Conservation (phyloP, 2,888 invertebrate species). For the Eudemis profundana region DNA sequence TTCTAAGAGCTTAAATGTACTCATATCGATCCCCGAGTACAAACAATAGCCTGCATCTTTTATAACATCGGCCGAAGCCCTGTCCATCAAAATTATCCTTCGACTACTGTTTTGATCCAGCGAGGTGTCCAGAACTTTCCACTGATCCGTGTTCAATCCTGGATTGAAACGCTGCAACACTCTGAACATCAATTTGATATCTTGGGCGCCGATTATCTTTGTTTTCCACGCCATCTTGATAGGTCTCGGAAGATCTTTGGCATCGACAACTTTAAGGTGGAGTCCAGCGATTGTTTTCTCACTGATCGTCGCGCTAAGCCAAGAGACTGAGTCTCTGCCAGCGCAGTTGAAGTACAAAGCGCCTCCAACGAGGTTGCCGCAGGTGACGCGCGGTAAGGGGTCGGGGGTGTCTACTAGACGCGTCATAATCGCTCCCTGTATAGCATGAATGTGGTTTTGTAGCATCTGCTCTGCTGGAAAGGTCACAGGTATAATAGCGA, state of each 20-base stretch:
- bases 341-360: slow-evolving; percentile 1
- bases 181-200: not conserved
- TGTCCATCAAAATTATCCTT: slow-evolving; percentile 12
- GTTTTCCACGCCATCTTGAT: slow-evolving; percentile 27
- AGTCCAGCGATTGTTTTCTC: not conserved
- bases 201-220: not conserved
- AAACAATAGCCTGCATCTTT: slow-evolving; percentile 6
- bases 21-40: slow-evolving; percentile 12
- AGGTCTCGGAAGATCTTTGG: slow-evolving; percentile 22
- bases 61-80: slow-evolving; percentile 11
- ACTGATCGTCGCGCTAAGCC: slow-evolving; percentile 1
- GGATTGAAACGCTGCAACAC: slow-evolving; percentile 17
- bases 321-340: not conserved
- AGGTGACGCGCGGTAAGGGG: not conserved
- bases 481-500: not conserved
- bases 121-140: slow-evolving; percentile 7
- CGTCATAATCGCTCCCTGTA: slow-evolving; percentile 5
- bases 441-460: not conserved
- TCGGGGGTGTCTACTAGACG: not conserved
- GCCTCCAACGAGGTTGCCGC: slow-evolving; percentile 1
- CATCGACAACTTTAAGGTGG: slow-evolving; percentile 1
- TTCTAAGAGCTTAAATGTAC: slow-evolving; percentile 18
- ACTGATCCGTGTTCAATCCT: slow-evolving; percentile 6
- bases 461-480: not conserved
- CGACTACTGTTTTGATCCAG: not conserved